Evolutionary conservation across 2,888 invertebrate species (phyloP).

Genomic region (Drosophila stalkeri): DNA sequence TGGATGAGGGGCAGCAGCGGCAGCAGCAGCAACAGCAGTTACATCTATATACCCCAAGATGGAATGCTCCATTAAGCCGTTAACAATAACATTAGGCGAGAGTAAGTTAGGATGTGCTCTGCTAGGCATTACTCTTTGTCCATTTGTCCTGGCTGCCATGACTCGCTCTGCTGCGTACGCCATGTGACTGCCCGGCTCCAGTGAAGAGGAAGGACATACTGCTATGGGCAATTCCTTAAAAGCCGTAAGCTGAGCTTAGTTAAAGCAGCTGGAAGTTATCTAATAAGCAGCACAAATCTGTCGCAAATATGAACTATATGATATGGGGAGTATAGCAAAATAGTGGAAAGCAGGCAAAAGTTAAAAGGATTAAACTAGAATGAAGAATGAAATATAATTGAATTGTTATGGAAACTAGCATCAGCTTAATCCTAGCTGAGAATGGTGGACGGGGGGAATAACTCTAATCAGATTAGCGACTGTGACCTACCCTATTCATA

Average conservation of each 20-base stretch:
- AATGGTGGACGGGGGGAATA: not conserved
- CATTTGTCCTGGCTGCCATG: slow-evolving; percentile 28
- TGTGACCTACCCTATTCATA: slow-evolving; percentile 77
- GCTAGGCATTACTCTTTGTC: slow-evolving; percentile 39
- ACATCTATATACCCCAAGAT: slow-evolving; percentile 55
- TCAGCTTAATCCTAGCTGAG: not conserved
- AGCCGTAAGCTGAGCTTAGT: slow-evolving; percentile 45
- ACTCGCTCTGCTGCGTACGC: slow-evolving; percentile 16
- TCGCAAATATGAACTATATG: not conserved
- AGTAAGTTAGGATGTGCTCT: slow-evolving; percentile 43
- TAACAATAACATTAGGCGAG: slow-evolving; percentile 73
- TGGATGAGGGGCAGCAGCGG: slow-evolving; percentile 15
- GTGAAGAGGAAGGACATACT: slow-evolving; percentile 28
- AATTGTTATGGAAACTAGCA: slow-evolving; percentile 29
- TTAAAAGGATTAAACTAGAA: not conserved
- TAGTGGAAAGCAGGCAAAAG: not conserved
- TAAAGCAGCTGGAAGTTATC: slow-evolving; percentile 32
- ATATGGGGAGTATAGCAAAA: not conserved
- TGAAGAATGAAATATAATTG: slow-evolving; percentile 6
- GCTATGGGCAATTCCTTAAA: slow-evolving; percentile 30
- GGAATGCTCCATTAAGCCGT: slow-evolving; percentile 80
- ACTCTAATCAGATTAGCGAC: slow-evolving; percentile 53
- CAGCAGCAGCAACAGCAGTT: slow-evolving; percentile 25
- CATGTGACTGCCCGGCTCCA: not conserved
- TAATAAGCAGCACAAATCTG: slow-evolving; percentile 23